A percentile compares a stretch with the other conserved stretches of the same genome.
phyloP scores from a whole-genome alignment of 2,888 invertebrate genomes.

The Anaspis maculata region DNA sequence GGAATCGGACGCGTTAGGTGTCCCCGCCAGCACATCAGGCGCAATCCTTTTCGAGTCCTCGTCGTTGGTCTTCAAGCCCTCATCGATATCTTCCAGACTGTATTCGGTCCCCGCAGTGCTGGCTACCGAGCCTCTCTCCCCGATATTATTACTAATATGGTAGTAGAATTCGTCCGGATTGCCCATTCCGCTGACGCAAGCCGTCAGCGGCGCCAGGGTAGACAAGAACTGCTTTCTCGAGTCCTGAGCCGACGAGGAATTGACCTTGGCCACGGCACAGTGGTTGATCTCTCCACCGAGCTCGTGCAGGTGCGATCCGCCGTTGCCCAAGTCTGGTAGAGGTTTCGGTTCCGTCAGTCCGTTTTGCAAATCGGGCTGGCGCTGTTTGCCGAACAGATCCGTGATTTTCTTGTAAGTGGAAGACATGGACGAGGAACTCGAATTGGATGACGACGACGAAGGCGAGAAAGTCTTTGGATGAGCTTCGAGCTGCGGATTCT shows the following conservation, averaged over 20 bases:
- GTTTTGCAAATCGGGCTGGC: conserved; percentile 32
- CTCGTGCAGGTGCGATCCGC: conserved; percentile 37
- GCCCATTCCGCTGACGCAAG: conserved; percentile 57
- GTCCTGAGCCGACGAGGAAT: conserved; percentile 43
- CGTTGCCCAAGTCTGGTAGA: conserved; percentile 48
- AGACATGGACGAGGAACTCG: conserved; percentile 50
- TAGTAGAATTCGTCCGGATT: conserved; percentile 52
- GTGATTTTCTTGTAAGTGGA: conserved; percentile 58
- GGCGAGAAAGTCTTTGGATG: conserved; percentile 50
- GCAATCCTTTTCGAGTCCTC: conserved; percentile 50
- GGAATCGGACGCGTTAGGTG: conserved; percentile 47
- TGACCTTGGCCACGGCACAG: conserved; percentile 40
- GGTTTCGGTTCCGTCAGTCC: conserved; percentile 22
- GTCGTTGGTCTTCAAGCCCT: conserved; percentile 46
- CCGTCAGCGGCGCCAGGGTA: conserved; percentile 67
- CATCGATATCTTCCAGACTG: conserved; percentile 56
- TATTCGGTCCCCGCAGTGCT: conserved; percentile 60
- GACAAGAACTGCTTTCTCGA: conserved; percentile 71
- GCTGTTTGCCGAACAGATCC: conserved; percentile 49
- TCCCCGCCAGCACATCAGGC: conserved; percentile 74
- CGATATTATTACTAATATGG: conserved; percentile 43
- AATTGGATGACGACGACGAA: conserved; percentile 48
- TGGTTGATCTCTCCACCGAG: conserved; percentile 27
- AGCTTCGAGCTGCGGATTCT: conserved; percentile 35
- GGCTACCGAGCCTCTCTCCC: conserved; percentile 53